Conservation (phyloP, 2,797 vertebrate species). For the Pogoniulus pusillus region DNA sequence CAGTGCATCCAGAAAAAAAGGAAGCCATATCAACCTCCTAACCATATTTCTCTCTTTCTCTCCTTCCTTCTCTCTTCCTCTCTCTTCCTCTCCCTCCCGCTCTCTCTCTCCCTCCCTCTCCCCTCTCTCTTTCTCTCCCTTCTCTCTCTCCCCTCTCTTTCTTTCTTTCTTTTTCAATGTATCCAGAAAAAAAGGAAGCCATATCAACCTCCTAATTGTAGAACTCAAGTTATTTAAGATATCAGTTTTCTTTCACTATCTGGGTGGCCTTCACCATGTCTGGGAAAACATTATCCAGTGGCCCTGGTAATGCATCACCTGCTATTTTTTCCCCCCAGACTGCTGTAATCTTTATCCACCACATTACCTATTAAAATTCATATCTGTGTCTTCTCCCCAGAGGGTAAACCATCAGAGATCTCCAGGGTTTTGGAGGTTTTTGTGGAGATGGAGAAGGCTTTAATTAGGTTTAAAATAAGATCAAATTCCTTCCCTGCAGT, state of each 20-base stretch:
- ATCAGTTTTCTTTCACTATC: constrained; percentile 50
- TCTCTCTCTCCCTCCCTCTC: too few species aligned
- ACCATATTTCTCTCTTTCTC: constrained; percentile 49
- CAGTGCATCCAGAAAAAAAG: constrained; percentile 22
- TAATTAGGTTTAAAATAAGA: constrained; percentile 60
- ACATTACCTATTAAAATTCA: constrained; percentile 64
- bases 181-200: constrained; percentile 37
- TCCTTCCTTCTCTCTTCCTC: neutral
- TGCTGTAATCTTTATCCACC: constrained; percentile 64
- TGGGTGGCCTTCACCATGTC: constrained; percentile 59
- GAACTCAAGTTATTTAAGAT: constrained; percentile 45
- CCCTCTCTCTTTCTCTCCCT: too few species aligned
- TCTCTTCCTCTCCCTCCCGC: too few species aligned
- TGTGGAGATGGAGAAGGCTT: constrained; percentile 52
- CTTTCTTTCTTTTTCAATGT: constrained; percentile 30
- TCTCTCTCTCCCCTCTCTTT: constrained; percentile 27
- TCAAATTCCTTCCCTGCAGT: constrained; percentile 53
- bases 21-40: constrained; percentile 47
- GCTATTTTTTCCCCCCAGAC: constrained; percentile 29
- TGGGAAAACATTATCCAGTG: constrained; percentile 53
- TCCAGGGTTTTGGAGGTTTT: constrained; percentile 43
- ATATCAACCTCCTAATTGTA: constrained; percentile 49
- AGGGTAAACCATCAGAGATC: constrained; percentile 58
- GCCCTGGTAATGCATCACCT: constrained; percentile 60
- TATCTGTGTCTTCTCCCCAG: constrained; percentile 63